A percentile compares a stretch with the other conserved stretches of the same genome.
phyloP scores from a whole-genome alignment of 1,140 invertebrate genomes.

The Bombus turneri region DNA sequence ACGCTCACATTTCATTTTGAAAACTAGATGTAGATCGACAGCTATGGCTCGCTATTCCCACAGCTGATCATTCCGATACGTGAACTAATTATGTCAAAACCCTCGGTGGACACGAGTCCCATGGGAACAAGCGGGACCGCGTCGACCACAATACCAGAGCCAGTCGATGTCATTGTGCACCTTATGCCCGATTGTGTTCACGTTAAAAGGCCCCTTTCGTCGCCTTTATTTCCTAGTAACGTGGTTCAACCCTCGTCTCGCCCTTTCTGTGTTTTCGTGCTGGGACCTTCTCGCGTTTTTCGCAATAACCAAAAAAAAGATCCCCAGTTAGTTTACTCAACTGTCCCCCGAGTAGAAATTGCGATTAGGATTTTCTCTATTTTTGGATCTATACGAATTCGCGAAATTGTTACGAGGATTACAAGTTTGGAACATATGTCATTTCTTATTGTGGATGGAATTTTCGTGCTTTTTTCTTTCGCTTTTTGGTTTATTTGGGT shows the following conservation, averaged over 20 bases:
- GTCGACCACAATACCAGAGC: conserved; percentile 63
- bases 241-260: conserved; percentile 42
- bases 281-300: conserved; percentile 55
- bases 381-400: conserved; percentile 4
- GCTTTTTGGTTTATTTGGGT: not conserved
- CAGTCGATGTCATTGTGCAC: conserved; percentile 71
- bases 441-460: conserved; percentile 46
- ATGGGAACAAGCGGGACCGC: conserved; percentile 62
- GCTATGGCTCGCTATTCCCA: conserved; percentile 57
- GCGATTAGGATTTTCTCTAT: conserved; percentile 55
- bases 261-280: not conserved
- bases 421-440: conserved; percentile 56
- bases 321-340: not conserved
- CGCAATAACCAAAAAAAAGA: conserved; percentile 58
- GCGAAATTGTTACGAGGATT: conserved; percentile 50
- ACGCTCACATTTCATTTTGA: not conserved
- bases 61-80: conserved; percentile 71
- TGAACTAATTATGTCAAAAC: conserved; percentile 68
- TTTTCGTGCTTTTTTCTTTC: not conserved
- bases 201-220: conserved; percentile 54
- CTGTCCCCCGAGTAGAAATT: conserved; percentile 34
- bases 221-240: conserved; percentile 55
- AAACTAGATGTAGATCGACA: conserved; percentile 56
- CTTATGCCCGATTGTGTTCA: conserved; percentile 65
- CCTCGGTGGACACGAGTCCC: conserved; percentile 65